Base-by-base conservation (phyloP, 2,113 vertebrate genomes). In the Muntiacus muntjak region DNA sequence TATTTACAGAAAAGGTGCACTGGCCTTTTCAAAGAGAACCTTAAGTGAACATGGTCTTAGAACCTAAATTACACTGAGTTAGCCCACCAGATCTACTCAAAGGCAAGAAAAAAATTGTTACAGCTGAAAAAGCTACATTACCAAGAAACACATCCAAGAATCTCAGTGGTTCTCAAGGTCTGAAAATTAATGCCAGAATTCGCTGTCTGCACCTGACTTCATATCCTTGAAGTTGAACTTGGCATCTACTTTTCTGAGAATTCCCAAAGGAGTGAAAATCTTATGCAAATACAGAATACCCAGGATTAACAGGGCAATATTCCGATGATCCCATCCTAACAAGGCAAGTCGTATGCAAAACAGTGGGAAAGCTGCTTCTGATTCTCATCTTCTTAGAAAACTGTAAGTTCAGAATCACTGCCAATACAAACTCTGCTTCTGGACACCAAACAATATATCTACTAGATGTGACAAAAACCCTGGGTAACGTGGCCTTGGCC, bases 11-110 rank as follows among this genome's bases (percentile, higher is more conserved):
- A 98, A 98, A 4, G 4, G 36, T 15, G 11, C 85, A 91, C 78
- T 89, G 60, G 85, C 54, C 92, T 97, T 97, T 94, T 97, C 86
- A 67, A 78, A 60, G 54, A 83, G 97, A 95, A 50, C 50, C 76
- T 94, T 86, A 43, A 52, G 81, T 12, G 54, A 91, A 76, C 4
- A 11, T 14, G 45, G 43, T 74, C 91, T 90, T 88, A 97, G 95
- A 93, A 89, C 50, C 94, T 50, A 94, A 95, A 88, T 96, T 54
- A 96, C 57, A 97, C 95, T 91, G 94, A 98, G 82, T 83, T 88
- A 98, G 96, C 82, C 96, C 87, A 91, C 7, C 83, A 64, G 25
- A 58, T 40, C 83, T 57, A 60, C 78, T 55, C 57, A 12, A 62
- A 54, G 45, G 79, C 67, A 79, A 85, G 43, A 82, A 96, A 28